Evolutionary conservation across 2,888 invertebrate species (phyloP), one percentile per base, ranked within the genome.

Genomic region (Mesorhabditis belari): DNA sequence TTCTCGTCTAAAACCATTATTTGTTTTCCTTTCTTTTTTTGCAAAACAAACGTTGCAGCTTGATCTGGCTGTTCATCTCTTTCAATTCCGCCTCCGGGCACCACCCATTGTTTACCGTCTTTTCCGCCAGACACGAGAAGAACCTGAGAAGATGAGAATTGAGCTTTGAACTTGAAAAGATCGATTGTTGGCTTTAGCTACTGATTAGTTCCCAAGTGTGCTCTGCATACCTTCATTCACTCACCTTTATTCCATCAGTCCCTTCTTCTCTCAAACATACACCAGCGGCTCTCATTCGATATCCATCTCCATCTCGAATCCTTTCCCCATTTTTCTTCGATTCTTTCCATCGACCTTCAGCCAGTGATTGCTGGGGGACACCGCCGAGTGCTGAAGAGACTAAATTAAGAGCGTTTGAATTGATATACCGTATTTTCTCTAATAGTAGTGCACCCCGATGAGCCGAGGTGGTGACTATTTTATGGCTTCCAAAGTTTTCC

Each of bases 21-120:
- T n/a, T n/a, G 44, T 17, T 35, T 17, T 9, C n/a, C 12, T 35
- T n/a, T 17, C 12, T 17, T 1, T 17, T 17, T 35, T 35, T 35
- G 44, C 12, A 35, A 35, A 9, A 9, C n/a, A 17, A 17, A 35
- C 44, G 12, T 35, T 25, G 95, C 95, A 25, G 95, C 93, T 69
- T 89, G 89, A 67, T 89, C 88, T 29, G 92, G 88, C 80, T 91
- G 90, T 79, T 95, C 93, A 44, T 82, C 76, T 0, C 92, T 92
- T 83, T 96, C 95, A 61, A 95, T 89, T 49, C 95, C 95, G 50
- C 95, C 95, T 61, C 95, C 95, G 58, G 95, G 95, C 72, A 96
- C 91, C 76, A 95, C 91, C 94, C 94, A 77, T 60, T 73, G 67
- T 53, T 66, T 64, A 19, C 69, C 65, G 35, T 72, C 69, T 55